Evolutionary conservation across 2,888 invertebrate species (phyloP), one percentile per base, ranked within the genome.

Genomic region (Melanotus villosus): DNA sequence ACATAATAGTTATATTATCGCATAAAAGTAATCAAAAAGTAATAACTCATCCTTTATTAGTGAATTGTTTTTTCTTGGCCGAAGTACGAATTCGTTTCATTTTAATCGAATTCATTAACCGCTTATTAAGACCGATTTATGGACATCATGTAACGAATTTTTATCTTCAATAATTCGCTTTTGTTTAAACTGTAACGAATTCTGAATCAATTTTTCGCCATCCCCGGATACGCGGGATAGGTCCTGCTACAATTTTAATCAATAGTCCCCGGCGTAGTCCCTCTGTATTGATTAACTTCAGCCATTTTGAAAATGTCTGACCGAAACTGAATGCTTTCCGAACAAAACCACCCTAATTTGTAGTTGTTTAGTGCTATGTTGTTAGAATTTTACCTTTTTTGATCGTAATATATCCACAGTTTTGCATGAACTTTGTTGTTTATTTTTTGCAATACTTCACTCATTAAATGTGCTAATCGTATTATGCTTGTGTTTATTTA

Each of bases 261-360:
- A 72, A 72, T 72, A 72, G 54, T 68, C 65, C 59, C 72, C 66
- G 69, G 69, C 65, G 71, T 71, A 71, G 71, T 69, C 58, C n/a
- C n/a, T 69, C 72, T 65, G 72, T 72, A 72, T 72, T 72, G 72
- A 72, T 72, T 60, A 58, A 41, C 57, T 56, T 50, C 68, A 63
- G 72, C 72, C 72, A 72, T 72, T 68, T 72, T 72, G 72, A 65
- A 72, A 69, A 66, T 62, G 68, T 69, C 45, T 58, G 52, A 26
- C 47, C 18, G 52, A 63, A 64, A 57, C 36, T 58, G 50, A 43
- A 64, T 52, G 57, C 43, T 52, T 64, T 34, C 32, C 59, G 26
- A 59, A 59, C 58, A 30, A 43, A 52, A 21, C 6, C 30, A 23
- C 2, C 4, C 5, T 9, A 60, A 34, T 19, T 60, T 45, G 19